Evolutionary conservation across 2,113 vertebrate species (phyloP).

Genomic region (Mystacornis crossleyi): DNA sequence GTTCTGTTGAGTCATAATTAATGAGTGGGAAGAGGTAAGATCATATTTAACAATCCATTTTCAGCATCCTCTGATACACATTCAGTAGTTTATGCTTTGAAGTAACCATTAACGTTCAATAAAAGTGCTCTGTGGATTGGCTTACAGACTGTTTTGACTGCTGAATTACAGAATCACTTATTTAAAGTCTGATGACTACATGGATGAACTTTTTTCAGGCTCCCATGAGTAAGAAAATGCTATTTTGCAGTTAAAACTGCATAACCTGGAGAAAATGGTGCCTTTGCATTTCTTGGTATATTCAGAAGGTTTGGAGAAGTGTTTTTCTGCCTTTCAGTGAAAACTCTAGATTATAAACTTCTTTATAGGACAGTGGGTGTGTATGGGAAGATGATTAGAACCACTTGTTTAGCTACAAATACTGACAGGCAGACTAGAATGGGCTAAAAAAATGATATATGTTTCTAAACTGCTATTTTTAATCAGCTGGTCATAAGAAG

Average conservation of each 20-base stretch:
- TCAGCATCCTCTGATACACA: not conserved
- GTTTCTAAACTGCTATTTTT: not conserved
- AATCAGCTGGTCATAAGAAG: not conserved
- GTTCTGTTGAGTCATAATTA: conserved; percentile 30
- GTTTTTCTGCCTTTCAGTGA: not conserved
- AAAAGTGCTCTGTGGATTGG: not conserved
- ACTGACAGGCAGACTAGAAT: not conserved
- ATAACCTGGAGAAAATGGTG: not conserved
- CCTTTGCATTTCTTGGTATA: not conserved
- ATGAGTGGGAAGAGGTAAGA: not conserved
- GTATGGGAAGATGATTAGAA: not conserved
- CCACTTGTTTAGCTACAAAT: not conserved
- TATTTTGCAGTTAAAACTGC: not conserved
- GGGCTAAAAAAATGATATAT: not conserved
- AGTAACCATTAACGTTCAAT: not conserved
- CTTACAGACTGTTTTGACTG: not conserved
- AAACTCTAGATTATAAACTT: not conserved
- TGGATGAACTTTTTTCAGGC: not conserved
- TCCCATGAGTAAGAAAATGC: not conserved
- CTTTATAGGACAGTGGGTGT: not conserved
- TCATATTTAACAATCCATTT: not conserved
- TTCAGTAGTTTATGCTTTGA: not conserved
- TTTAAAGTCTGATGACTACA: not conserved
- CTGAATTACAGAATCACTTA: not conserved
- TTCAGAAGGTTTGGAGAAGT: not conserved